Conservation (phyloP, 2,797 vertebrate species). For the Notoglanidium macrostoma region DNA sequence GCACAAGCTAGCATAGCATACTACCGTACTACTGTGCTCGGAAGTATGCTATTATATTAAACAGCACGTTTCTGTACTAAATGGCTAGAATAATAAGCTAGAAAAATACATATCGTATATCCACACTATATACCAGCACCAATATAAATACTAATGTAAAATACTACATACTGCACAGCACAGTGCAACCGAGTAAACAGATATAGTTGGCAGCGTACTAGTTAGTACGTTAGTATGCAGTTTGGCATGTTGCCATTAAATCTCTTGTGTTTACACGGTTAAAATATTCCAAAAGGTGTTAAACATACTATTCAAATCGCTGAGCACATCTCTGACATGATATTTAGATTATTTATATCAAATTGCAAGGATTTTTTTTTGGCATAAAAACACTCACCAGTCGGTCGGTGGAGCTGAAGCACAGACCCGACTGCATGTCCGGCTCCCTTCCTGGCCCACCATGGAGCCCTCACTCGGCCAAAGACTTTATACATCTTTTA, state of each 20-base stretch:
- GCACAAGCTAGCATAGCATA: not conserved
- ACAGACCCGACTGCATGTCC: not conserved
- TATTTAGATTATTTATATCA: not conserved
- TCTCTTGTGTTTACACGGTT: not conserved
- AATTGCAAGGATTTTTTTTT: not conserved
- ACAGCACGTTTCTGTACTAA: not conserved
- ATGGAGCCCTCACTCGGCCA: not conserved
- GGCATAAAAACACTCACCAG: slow-evolving; percentile 69
- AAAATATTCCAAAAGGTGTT: not conserved
- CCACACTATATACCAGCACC: not conserved
- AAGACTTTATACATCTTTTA: not conserved
- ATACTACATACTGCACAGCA: not conserved
- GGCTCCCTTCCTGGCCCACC: not conserved
- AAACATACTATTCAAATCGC: not conserved
- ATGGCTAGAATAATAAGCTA: too few species aligned
- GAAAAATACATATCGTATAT: too few species aligned
- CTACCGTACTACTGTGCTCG: not conserved
- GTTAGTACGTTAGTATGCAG: not conserved
- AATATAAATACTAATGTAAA: not conserved
- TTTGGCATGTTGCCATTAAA: not conserved
- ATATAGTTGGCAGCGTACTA: not conserved
- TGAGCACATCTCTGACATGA: too few species aligned
- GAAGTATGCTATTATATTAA: not conserved
- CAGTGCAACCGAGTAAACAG: not conserved
- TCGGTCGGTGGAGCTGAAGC: slow-evolving; percentile 20